Evolutionary conservation across 1,140 invertebrate species (phyloP).

Genomic region (Rhizoglyphus robini): DNA sequence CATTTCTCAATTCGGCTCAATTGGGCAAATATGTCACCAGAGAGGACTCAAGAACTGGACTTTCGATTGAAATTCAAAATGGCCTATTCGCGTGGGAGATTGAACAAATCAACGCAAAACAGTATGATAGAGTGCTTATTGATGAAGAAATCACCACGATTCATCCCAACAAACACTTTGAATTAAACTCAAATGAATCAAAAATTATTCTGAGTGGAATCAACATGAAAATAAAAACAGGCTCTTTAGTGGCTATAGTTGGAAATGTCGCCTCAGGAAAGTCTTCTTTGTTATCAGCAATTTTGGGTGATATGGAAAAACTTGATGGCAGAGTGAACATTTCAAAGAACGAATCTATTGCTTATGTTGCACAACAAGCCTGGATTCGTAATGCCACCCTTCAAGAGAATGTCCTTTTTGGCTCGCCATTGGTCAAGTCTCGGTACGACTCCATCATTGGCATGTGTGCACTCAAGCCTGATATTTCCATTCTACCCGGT

Average conservation of each 20-base stretch:
- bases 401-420: slow-evolving; percentile 45
- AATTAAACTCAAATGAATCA: not conserved
- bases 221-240: slow-evolving; percentile 24
- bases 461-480: slow-evolving; percentile 27
- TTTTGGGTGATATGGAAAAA: slow-evolving; percentile 38
- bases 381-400: slow-evolving; percentile 47
- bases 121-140: not conserved
- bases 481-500: slow-evolving; percentile 32
- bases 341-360: slow-evolving; percentile 28
- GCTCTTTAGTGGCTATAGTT: slow-evolving; percentile 37
- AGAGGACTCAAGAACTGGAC: not conserved
- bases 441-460: slow-evolving; percentile 32
- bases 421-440: slow-evolving; percentile 33
- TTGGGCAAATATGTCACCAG: slow-evolving; percentile 20
- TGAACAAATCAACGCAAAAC: not conserved
- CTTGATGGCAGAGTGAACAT: slow-evolving; percentile 26
- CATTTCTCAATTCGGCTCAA: slow-evolving; percentile 71
- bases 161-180: not conserved
- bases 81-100: slow-evolving; percentile 12
- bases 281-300: slow-evolving; percentile 36
- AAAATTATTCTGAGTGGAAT: slow-evolving; percentile 24
- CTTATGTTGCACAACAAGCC: slow-evolving; percentile 42
- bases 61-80: slow-evolving; percentile 17
- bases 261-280: slow-evolving; percentile 41
- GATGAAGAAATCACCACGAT: not conserved